Conservation (phyloP, 2,888 invertebrate genomes). For the Drosophila monieri region DNA sequence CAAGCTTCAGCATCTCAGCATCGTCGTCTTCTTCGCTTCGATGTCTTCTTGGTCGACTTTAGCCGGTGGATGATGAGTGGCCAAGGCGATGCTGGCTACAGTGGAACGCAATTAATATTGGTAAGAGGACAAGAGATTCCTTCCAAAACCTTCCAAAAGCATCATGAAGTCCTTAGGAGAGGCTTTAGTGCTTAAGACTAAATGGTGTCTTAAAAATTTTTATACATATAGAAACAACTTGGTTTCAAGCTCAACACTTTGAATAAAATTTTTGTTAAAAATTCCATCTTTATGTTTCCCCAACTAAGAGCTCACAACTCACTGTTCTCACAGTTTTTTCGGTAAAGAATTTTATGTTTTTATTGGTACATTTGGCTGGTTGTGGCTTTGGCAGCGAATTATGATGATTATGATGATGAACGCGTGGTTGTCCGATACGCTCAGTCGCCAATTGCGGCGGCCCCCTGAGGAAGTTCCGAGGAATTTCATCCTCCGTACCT, state of each 20-base stretch:
- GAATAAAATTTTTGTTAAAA: background rate
- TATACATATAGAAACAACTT: too few species aligned
- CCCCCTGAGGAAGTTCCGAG: constrained; percentile 53
- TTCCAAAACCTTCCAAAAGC: background rate
- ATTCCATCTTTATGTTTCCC: background rate
- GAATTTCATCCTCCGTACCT: constrained; percentile 53
- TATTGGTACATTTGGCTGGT: constrained; percentile 42
- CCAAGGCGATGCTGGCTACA: constrained; percentile 40
- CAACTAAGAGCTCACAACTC: constrained; percentile 1
- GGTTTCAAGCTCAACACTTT: background rate
- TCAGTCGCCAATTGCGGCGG: constrained; percentile 62
- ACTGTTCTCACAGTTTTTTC: constrained; percentile 28
- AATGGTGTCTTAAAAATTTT: too few species aligned
- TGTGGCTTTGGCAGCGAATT: constrained; percentile 73
- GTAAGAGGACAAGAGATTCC: background rate
- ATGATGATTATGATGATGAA: constrained; percentile 82
- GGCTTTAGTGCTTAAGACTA: background rate
- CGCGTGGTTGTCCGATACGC: constrained; percentile 75
- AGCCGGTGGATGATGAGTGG: constrained; percentile 43
- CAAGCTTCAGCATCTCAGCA: constrained; percentile 78
- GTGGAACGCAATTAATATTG: constrained; percentile 43
- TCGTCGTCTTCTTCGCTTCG: constrained; percentile 45
- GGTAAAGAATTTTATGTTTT: background rate
- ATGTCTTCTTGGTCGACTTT: constrained; percentile 49
- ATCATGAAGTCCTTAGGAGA: background rate